Evolutionary conservation across 92 coral and sea anemone species (phyloP).

Genomic region (Bergia sp.): DNA sequence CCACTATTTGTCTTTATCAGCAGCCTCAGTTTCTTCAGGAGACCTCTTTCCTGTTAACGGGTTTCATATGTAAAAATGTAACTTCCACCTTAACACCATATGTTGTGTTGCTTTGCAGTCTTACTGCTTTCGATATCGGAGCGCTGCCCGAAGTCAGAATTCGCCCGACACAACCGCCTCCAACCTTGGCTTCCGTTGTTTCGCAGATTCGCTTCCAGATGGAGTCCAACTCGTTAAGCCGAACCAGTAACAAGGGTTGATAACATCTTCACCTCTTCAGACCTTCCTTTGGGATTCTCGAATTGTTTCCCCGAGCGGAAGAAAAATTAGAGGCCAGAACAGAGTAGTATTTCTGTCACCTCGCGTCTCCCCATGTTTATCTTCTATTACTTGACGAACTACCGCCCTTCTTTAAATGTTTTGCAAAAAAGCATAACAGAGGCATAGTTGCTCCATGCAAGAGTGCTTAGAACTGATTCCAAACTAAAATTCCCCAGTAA

Average conservation of each 20-base stretch:
- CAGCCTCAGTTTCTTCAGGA: too few species aligned
- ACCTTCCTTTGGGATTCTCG: not conserved
- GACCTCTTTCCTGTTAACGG: too few species aligned
- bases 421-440: not conserved
- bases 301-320: not conserved
- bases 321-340: not conserved
- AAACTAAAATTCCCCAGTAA: too few species aligned
- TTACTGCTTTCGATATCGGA: slow-evolving; percentile 94
- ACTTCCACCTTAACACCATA: not conserved
- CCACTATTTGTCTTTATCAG: too few species aligned
- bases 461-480: not conserved
- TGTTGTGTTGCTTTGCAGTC: slow-evolving; percentile 61
- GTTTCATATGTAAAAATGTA: too few species aligned
- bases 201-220: slow-evolving; percentile 67
- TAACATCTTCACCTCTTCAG: not conserved
- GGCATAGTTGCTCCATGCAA: not conserved
- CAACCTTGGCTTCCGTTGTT: slow-evolving; percentile 97
- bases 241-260: not conserved
- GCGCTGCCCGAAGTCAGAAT: slow-evolving; percentile 95
- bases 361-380: not conserved
- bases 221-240: slow-evolving; percentile 54
- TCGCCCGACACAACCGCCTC: slow-evolving; percentile 98
- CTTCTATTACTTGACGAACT: not conserved
- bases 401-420: not conserved
- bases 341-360: not conserved